A percentile compares a stretch with the other conserved stretches of the same genome.
Evolutionary conservation across 2,888 invertebrate species (phyloP).

Genomic region (Caenorhabditis doughertyi): DNA sequence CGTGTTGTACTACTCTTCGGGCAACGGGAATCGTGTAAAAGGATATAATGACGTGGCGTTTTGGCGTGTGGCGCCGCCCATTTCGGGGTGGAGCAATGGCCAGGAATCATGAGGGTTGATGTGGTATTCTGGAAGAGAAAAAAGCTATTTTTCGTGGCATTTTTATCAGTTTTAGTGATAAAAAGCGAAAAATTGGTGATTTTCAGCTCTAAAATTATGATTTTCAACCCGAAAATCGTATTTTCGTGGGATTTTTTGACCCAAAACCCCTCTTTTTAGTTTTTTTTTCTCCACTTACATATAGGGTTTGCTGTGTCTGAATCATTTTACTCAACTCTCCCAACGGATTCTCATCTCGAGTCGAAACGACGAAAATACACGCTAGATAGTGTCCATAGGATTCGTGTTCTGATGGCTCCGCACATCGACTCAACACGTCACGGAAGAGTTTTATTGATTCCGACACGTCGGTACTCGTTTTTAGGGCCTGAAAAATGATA

Average conservation of each 20-base stretch:
- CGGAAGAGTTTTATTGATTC: constrained; percentile 47
- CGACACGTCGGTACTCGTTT: constrained; percentile 29
- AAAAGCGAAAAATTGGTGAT: too few relatives aligned
- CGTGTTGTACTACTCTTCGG: constrained; percentile 6
- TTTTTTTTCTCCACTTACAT: too few relatives aligned
- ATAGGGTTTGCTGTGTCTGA: constrained; percentile 89
- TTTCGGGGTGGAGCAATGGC: constrained; percentile 78
- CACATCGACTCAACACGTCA: constrained; percentile 59
- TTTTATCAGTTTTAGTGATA: too few relatives aligned
- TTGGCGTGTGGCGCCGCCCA: constrained; percentile 86
- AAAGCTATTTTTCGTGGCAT: not conserved
- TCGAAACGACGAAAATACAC: constrained; percentile 86
- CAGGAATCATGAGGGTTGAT: constrained; percentile 68
- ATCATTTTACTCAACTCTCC: constrained; percentile 90
- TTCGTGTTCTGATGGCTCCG: constrained; percentile 90
- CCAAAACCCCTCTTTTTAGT: too few relatives aligned
- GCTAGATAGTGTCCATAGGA: constrained; percentile 87
- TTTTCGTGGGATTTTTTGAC: too few relatives aligned
- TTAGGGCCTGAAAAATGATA: constrained; percentile 60
- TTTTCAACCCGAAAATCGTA: too few relatives aligned
- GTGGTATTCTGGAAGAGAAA: constrained; percentile 72
- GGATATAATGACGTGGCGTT: constrained; percentile 91
- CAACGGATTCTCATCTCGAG: constrained; percentile 86
- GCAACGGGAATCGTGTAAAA: constrained; percentile 89
- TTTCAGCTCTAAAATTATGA: too few relatives aligned